Conservation (phyloP, 2,113 vertebrate genomes). For the Varanus komodoensis region DNA sequence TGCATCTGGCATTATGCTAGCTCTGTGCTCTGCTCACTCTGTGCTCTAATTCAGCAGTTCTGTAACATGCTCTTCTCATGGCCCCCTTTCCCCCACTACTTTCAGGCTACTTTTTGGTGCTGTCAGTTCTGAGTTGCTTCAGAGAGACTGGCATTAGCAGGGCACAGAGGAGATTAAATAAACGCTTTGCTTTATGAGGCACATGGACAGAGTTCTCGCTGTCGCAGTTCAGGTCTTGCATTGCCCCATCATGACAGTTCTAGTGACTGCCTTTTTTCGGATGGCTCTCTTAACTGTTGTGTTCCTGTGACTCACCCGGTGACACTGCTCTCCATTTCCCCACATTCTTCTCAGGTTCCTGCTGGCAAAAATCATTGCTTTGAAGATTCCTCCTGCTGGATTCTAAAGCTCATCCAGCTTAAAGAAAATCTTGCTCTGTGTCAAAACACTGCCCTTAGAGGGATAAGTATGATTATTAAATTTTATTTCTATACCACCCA, state of each 20-base stretch:
- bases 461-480: too few species aligned
- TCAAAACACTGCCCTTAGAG: neutral
- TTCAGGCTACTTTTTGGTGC: neutral
- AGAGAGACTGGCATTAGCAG: neutral
- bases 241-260: neutral
- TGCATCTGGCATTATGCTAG: neutral
- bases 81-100: neutral
- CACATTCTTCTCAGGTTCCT: neutral
- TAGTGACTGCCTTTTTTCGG: neutral
- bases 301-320: neutral
- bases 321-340: neutral
- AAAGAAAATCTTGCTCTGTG: neutral
- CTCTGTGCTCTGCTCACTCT: neutral
- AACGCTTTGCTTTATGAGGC: slow-evolving; percentile 1
- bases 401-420: neutral
- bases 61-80: neutral
- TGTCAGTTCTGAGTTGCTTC: slow-evolving; percentile 18
- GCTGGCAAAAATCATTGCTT: neutral
- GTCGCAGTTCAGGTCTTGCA: neutral
- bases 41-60: neutral
- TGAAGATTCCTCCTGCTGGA: neutral
- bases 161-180: slow-evolving; percentile 5
- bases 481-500: too few species aligned
- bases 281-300: neutral
- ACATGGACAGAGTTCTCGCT: neutral